Evolutionary conservation across 2,888 invertebrate species (phyloP), one percentile per base, ranked within the genome.

Genomic region (Agriopis marginaria): DNA sequence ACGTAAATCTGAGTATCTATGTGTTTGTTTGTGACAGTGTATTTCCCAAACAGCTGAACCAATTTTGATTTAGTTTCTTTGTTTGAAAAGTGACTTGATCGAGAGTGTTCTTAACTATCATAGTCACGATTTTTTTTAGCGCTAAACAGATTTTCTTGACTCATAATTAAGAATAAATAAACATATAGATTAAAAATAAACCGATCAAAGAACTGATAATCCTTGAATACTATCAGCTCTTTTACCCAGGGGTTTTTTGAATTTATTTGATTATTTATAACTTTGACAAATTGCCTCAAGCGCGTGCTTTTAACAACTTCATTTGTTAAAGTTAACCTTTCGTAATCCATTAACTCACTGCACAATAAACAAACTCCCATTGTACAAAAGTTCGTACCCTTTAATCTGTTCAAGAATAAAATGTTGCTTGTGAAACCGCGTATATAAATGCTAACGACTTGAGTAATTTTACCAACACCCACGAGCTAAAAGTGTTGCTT

Each of bases 281-380:
- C 54, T 67, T 70, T 66, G 49, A 68, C 53, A 72, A 72, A 73
- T 10, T 11, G 11, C 11, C 23, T 23, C 11, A 32, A 51, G 23
- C 51, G 51, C 23, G 11, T 10, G 51, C 51, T 32, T 32, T 51
- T 51, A 51, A 51, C 73, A 76, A 76, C 63, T 72, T 70, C 73
- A 68, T 73, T 74, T 72, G 72, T 73, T 70, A 74, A 71, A 73
- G 67, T 74, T 73, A 74, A 76, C 74, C 76, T 76, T 76, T 73
- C 74, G 71, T 73, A 74, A 76, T 76, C 76, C 76, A 76, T 76
- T 76, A 74, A 73, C 71, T 73, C 72, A 63, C 68, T 67, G 66
- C 64, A 74, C 66, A 73, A 74, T 74, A 71, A 71, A 71, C 68
- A 72, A 72, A 58, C 68, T 61, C 49, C 70, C 63, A 61, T 73